Evolutionary conservation across 2,888 invertebrate genomes (phyloP).

Genomic region (Euplagia quadripunctaria): DNA sequence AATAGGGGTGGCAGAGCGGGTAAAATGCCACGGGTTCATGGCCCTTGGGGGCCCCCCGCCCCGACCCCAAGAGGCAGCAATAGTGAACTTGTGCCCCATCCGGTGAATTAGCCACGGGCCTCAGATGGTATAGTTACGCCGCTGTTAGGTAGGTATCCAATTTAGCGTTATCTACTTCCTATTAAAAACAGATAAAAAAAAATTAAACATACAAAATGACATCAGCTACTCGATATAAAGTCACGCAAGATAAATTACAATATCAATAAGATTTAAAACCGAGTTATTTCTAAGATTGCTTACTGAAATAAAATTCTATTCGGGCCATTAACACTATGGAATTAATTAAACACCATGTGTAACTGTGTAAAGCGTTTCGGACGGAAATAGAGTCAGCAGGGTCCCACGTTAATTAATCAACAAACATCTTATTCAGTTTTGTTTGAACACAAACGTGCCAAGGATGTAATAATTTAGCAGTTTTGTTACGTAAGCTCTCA

Average conservation of each 20-base stretch:
- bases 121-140: no score
- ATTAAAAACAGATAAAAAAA: no score
- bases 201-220: no score
- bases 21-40: no score
- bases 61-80: no score
- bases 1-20: no score
- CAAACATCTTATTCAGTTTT: slow-evolving; percentile 47
- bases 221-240: no score
- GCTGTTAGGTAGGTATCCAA: no score
- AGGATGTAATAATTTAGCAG: slow-evolving; percentile 52
- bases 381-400: slow-evolving; percentile 27
- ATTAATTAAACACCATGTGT: slow-evolving; percentile 36
- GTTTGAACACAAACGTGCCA: slow-evolving; percentile 29
- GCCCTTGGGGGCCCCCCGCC: no score
- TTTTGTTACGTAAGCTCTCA: slow-evolving; percentile 2
- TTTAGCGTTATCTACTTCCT: no score
- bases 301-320: slow-evolving; percentile 34
- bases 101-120: no score
- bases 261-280: neutral
- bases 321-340: slow-evolving; percentile 19
- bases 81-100: no score
- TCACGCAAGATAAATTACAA: neutral
- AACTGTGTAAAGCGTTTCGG: slow-evolving; percentile 12
- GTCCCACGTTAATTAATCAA: slow-evolving; percentile 53
- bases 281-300: slow-evolving; percentile 10